These are phyloP conservation scores for Heliconius ismenius DNA, from an alignment of 2,888 invertebrate species.

Conservation along the genomic window DNA sequence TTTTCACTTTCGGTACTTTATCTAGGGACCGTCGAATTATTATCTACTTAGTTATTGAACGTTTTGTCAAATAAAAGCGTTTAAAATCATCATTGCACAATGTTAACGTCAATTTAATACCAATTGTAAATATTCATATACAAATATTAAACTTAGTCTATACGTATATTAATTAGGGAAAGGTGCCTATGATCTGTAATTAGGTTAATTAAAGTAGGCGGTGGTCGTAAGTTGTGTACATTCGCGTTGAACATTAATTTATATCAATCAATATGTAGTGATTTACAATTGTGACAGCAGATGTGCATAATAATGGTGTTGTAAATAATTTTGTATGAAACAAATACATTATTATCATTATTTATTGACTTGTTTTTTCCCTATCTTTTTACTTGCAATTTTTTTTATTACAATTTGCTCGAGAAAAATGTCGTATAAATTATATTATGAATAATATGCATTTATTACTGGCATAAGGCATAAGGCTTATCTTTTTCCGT, in stretches of 20 bases:
- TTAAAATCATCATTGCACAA: conserved; percentile 18
- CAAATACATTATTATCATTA: conserved; percentile 78
- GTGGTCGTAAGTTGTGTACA: conserved; percentile 61
- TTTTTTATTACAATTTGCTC: no score
- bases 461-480: not conserved
- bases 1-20: no score
- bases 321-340: conserved; percentile 76
- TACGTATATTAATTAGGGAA: conserved; percentile 54
- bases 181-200: conserved; percentile 74
- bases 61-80: not conserved
- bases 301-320: conserved; percentile 74
- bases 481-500: not conserved
- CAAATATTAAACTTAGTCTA: conserved; percentile 22
- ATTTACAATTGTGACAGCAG: conserved; percentile 72
- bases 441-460: not conserved
- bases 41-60: not conserved
- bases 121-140: conserved; percentile 21
- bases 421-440: not conserved
- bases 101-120: conserved; percentile 20
- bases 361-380: conserved; percentile 62
- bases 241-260: conserved; percentile 72
- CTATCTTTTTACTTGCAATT: not conserved
- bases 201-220: conserved; percentile 59
- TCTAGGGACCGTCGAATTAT: no score
- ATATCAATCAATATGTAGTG: conserved; percentile 73